Evolutionary conservation across 2,797 vertebrate genomes (phyloP).

Genomic region (Eremophila alpestris): DNA sequence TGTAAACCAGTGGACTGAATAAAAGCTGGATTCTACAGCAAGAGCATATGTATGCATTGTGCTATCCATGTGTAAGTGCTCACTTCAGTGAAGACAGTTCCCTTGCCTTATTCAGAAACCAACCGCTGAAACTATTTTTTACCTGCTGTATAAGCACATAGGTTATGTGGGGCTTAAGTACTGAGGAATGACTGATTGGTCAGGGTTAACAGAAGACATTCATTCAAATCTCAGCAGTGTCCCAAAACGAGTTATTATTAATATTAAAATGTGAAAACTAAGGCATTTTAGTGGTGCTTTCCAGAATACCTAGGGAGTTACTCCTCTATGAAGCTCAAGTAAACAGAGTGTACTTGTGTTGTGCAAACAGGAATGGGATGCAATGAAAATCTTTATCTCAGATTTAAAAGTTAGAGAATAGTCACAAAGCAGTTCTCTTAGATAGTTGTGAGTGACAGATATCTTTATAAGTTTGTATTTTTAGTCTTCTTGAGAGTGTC

Average conservation of each 20-base stretch:
- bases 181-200: not conserved
- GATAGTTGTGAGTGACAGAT: not conserved
- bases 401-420: not conserved
- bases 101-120: not conserved
- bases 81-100: not conserved
- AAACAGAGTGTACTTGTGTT: not conserved
- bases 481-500: not conserved
- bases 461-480: not conserved
- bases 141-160: not conserved
- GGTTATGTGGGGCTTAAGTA: not conserved
- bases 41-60: not conserved
- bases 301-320: not conserved
- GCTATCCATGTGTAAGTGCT: not conserved
- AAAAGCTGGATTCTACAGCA: not conserved
- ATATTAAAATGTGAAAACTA: not conserved
- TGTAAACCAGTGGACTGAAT: not conserved
- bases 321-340: not conserved
- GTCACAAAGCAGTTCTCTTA: not conserved
- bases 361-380: not conserved
- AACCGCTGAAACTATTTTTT: not conserved
- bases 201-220: not conserved
- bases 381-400: not conserved
- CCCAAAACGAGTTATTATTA: not conserved
- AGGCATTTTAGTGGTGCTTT: not conserved
- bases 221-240: not conserved